phyloP scores from a whole-genome alignment of 2,888 invertebrate genomes.

The Melinaea menophilus region DNA sequence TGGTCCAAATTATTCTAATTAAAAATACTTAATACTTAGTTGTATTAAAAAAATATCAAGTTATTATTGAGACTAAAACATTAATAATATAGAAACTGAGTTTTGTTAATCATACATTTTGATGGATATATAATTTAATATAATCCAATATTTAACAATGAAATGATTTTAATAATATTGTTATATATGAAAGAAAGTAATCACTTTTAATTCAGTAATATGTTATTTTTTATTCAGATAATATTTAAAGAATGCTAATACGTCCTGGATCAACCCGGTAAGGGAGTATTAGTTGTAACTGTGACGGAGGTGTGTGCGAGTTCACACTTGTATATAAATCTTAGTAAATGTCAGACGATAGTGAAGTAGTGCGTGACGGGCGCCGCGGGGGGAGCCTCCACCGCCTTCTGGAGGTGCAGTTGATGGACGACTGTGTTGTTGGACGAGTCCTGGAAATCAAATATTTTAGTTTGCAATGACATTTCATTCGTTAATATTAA shows the following conservation, averaged over 20 bases:
- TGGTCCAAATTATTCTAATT: constrained; percentile 1
- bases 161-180: too few relatives aligned
- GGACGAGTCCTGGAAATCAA: constrained; percentile 39
- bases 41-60: too few relatives aligned
- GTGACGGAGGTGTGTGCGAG: too few relatives aligned
- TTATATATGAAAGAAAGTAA: too few relatives aligned
- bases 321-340: background rate
- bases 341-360: constrained; percentile 40
- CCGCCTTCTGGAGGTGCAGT: constrained; percentile 44
- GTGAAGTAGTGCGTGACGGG: constrained; percentile 60
- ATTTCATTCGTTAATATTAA: background rate
- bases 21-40: constrained; percentile 4
- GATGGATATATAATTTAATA: too few relatives aligned
- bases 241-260: too few relatives aligned
- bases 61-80: too few relatives aligned
- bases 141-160: too few relatives aligned
- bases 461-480: background rate
- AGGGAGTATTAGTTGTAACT: background rate
- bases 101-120: too few relatives aligned
- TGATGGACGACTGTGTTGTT: constrained; percentile 47
- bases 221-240: too few relatives aligned
- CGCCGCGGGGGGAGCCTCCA: constrained; percentile 36
- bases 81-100: too few relatives aligned
- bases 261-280: background rate
- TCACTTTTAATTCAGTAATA: too few relatives aligned